A percentile compares a stretch with the other conserved stretches of the same genome.
Evolutionary conservation across 1,140 invertebrate genomes (phyloP).

Genomic region (Phenacoccus solenopsis): DNA sequence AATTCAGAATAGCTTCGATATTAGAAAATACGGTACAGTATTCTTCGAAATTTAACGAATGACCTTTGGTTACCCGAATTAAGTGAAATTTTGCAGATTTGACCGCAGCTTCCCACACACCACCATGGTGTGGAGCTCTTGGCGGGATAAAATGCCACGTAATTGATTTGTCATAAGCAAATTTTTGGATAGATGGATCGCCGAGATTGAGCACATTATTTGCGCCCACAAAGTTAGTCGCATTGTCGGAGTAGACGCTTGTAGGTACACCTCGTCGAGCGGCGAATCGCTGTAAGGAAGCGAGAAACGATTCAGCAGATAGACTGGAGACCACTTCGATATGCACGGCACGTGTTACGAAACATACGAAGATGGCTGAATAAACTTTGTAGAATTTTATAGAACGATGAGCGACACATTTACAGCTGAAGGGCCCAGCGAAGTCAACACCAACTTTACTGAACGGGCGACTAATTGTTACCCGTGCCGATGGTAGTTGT

Average conservation of each 20-base stretch:
- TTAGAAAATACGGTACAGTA: slow-evolving; percentile 27
- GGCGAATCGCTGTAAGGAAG: background rate
- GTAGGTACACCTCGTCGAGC: background rate
- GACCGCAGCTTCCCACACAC: slow-evolving; percentile 28
- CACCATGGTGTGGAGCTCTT: background rate
- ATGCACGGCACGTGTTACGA: background rate
- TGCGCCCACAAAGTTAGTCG: slow-evolving; percentile 17
- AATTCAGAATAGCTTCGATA: slow-evolving; percentile 31
- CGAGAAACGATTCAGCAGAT: background rate
- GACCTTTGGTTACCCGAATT: slow-evolving; percentile 19
- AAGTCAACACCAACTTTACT: background rate
- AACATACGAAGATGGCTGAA: background rate
- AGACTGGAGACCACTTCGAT: background rate
- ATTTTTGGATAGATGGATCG: background rate
- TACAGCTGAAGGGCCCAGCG: background rate
- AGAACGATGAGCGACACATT: background rate
- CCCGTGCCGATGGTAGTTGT: slow-evolving; percentile 22
- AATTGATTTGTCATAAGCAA: background rate
- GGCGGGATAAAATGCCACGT: slow-evolving; percentile 15
- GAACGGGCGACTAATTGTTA: slow-evolving; percentile 21
- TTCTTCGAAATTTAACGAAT: slow-evolving; percentile 29
- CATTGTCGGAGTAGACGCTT: background rate
- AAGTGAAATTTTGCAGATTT: slow-evolving; percentile 25
- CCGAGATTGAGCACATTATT: background rate
- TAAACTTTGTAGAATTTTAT: background rate